Conservation (phyloP, 2,113 vertebrate species). For the Bubalus kerabau region DNA sequence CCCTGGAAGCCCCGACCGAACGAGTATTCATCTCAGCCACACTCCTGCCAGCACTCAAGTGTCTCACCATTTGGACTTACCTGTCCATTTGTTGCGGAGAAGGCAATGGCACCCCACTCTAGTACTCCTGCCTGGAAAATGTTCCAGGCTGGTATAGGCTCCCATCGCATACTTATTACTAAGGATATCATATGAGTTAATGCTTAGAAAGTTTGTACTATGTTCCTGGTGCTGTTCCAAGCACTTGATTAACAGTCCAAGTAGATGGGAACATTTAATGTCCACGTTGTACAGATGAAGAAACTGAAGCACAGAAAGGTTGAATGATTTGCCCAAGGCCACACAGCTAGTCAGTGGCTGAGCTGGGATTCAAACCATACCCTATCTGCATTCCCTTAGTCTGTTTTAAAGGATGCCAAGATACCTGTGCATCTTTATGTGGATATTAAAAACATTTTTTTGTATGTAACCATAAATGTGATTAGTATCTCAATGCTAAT, state of each 20-base stretch:
- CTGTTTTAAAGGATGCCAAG: neutral
- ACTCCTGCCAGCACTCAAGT: too few relatives aligned
- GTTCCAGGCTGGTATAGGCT: neutral
- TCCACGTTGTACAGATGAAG: neutral
- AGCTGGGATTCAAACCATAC: neutral
- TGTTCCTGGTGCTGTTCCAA: neutral
- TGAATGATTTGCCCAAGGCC: neutral
- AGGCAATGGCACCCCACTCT: too few relatives aligned
- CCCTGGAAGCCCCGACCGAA: neutral
- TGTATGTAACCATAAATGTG: neutral
- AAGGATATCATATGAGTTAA: neutral
- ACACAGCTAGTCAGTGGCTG: neutral
- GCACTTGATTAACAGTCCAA: neutral
- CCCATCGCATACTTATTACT: neutral
- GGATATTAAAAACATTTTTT: slow-evolving; percentile 23
- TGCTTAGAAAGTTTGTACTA: neutral
- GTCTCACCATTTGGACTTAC: neutral
- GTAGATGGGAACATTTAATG: neutral
- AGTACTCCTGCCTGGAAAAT: neutral
- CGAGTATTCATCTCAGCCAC: neutral
- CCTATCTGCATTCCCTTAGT: neutral
- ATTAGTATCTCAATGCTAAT: neutral
- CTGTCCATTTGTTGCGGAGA: neutral
- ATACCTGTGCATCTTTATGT: neutral
- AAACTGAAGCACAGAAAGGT: neutral